Base-by-base conservation (phyloP, 2,113 vertebrate species). In the Phaetusa simplex region DNA sequence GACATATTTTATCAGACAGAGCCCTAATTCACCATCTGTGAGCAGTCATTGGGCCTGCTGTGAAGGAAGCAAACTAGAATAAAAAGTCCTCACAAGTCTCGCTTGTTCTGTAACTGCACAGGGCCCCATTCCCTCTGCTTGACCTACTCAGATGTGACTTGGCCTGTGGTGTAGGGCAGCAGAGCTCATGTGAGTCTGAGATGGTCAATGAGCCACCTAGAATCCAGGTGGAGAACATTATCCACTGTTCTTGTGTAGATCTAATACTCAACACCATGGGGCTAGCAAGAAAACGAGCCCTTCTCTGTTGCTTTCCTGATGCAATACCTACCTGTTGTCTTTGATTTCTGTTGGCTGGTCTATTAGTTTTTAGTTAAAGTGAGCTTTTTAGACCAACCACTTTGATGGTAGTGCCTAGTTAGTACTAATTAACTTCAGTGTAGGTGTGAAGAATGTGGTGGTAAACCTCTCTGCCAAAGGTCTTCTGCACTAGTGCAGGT, bases 71-170 rank as follows among this genome's bases (percentile, higher is more conserved):
- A 69, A 70, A 11, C 26, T 70, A 30, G 15, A 70, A 21, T 88
- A 56, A 70, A 69, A 69, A 6, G 43, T 64, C 11, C 4, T 67
- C 8, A 10, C 16, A 36, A 53, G 36, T 22, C 55, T 66, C 0
- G 0, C 23, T 49, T 86, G 14, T 47, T 64, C n/a, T 59, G 27
- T 73, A 32, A 15, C 34, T 38, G 12, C 1, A 0, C 19, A n/a
- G 40, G 21, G 24, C 30, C n/a, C 16, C 8, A 5, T 59, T 89
- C 43, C 23, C 22, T 62, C 34, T 61, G 40, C 16, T 29, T 70
- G 67, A 55, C 13, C 4, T 45, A 53, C 27, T 62, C 22, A 24
- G 26, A 4, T 67, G 36, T 53, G 42, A 32, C n/a, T 53, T 74
- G 42, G 19, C 29, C 13, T 64, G 23, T 34, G 27, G 36, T 2